These are phyloP conservation scores for Cryptocheilus praepositus DNA, from an alignment of 2,888 invertebrate genomes.

Conservation along the genomic window DNA sequence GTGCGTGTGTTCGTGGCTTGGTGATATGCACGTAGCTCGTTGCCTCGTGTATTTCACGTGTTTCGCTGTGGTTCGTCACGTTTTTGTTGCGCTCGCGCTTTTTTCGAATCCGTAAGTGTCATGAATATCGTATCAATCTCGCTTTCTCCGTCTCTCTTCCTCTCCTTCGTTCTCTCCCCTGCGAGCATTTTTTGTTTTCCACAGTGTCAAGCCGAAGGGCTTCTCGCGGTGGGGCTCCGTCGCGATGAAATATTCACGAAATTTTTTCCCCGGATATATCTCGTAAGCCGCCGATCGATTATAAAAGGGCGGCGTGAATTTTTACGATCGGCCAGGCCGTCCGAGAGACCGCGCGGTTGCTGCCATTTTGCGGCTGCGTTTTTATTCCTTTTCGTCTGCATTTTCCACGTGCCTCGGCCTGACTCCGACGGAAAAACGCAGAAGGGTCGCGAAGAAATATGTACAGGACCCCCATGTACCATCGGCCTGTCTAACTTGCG, in stretches of 20 bases:
- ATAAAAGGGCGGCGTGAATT: constrained; percentile 26
- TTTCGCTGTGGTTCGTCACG: no score
- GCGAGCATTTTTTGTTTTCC: neutral
- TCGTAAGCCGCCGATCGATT: constrained; percentile 37
- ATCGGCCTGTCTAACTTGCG: neutral
- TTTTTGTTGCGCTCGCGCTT: no score
- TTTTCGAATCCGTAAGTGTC: no score
- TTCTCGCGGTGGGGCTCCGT: neutral
- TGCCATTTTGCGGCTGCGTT: constrained; percentile 22
- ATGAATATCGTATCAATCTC: no score
- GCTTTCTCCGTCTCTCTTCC: no score
- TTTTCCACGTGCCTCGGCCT: constrained; percentile 1
- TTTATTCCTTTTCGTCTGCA: constrained; percentile 27
- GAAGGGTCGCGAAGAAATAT: constrained; percentile 10
- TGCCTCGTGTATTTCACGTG: no score
- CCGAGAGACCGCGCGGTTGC: constrained; percentile 2
- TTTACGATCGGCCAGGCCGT: constrained; percentile 27
- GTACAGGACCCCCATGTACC: constrained; percentile 2
- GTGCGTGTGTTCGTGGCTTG: no score
- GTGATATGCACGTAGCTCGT: no score
- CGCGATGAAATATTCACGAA: constrained; percentile 45
- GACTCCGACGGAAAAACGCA: constrained; percentile 13
- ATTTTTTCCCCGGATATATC: constrained; percentile 24
- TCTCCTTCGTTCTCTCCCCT: neutral
- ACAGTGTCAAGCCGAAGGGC: neutral